Base-by-base conservation (phyloP, 2,888 invertebrate species). In the Stegophylla sp. region DNA sequence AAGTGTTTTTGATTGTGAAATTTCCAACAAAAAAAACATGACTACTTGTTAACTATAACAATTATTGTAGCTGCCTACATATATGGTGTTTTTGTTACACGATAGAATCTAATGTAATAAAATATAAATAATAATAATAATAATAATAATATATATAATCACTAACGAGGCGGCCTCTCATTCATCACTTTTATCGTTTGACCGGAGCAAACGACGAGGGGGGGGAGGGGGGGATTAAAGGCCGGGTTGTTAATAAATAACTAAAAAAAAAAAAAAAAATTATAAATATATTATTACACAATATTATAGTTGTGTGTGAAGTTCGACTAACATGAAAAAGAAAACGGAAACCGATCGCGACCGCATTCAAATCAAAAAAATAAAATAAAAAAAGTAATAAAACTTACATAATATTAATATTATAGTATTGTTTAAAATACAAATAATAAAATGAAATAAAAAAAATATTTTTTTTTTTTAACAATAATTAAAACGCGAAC, bases 131-230 rank as follows among this genome's bases (percentile, higher is more conserved):
- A n/a, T n/a, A n/a, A n/a, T n/a, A n/a, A n/a, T n/a, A 63, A 12
- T 20, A 56, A 56, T 56, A 56, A 56, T 56, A 56, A 20, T 17
- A 53, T 20, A 53, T 51, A 2, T 51, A 7, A 72, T 73, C 56
- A 59, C 59, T 43, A 59, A 59, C 17, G 15, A 20, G 20, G 10
- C n/a, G n/a, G 48, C 34, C 56, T n/a, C 71, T 76, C 75, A 76
- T 76, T 76, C 75, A 76, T 76, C 64, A 76, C 66, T 76, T 66
- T 77, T 51, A 56, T 3, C 64, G 10, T 41, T 51, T 59, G 43
- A 77, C 59, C 45, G 43, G 67, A 67, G 59, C 77, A 67, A 67
- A 45, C 45, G 48, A 7, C 9, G 20, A 63, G 7, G 34, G 7
- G n/a, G n/a, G n/a, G n/a, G n/a, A n/a, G n/a, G n/a, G n/a, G n/a